Base-by-base conservation (phyloP, 2,888 invertebrate species). In the Asteroscopus sphinx region DNA sequence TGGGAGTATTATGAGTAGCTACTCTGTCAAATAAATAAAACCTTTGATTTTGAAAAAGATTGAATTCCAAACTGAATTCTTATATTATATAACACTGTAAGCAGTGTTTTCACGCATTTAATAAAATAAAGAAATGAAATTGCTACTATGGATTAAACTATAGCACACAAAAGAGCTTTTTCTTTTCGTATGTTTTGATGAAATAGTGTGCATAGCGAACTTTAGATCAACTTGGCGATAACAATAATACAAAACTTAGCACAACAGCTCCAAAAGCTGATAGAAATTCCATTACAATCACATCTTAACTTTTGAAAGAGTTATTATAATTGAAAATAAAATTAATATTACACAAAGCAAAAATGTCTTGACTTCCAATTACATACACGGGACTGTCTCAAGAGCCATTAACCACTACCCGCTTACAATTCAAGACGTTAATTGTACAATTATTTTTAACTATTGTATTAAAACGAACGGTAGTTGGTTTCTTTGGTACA, bases 371-470 rank as follows among this genome's bases (percentile, higher is more conserved):
- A 89, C 90, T 91, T 83, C 87, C 87, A 89, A 92, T 89, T 87
- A 89, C 80, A 76, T 65, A 59, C 45, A 53, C 26, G 49, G 77
- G 79, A 85, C 83, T 89, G 85, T 87, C 84, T 92, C 88, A 85
- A 93, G 92, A 85, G 82, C 79, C 90, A 86, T 92, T 87, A 86
- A 75, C 76, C 69, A 66, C 70, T 74, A 82, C 79, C 83, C 81
- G 76, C 75, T 70, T 65, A 78, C 80, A 77, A 76, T 75, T 74
- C 65, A 82, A 85, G 86, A 90, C 87, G 89, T 90, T 92, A 93
- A 92, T 93, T 91, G 90, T 92, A 91, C 90, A 91, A 92, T 93
- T 92, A 93, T 92, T 92, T 91, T 82, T 82, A 83, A 84, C 88
- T 79, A 87, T 92, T 92, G 91, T 91, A 86, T 76, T 82, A 86